Evolutionary conservation across 2,113 vertebrate species (phyloP), one percentile per base, ranked within the genome.

Genomic region (Chloropsis hardwickii): DNA sequence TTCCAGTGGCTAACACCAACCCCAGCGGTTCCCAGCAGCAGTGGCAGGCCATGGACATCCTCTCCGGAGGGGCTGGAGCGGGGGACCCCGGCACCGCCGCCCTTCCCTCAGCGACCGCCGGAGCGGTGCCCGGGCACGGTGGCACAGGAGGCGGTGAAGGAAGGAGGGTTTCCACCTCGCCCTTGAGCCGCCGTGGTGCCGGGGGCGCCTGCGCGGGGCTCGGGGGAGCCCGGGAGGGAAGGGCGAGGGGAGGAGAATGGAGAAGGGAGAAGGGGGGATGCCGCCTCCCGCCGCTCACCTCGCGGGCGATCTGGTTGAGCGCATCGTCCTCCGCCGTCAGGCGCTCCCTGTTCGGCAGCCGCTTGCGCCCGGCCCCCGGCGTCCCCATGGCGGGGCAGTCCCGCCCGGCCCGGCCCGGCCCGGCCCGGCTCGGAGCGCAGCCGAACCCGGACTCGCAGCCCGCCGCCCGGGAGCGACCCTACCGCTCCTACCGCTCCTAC

Each of bases 281-380:
- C 27, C n/a, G 28, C 42, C 35, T 11, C 33, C 23, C 53, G 35
- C 61, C 77, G n/a, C 96, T 83, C 97, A 99, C 99, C 99, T 99
- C 99, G 92, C 98, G 98, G 29, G 99, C 99, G 44, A 99, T 99
- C 84, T 99, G 98, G 80, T 98, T 99, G 7, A 99, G 97, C 35
- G 99, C 98, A 97, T 99, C 98, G 96, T 99, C 99, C 97, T 99
- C 99, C 4, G 98, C 99, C 40, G 99, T 98, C 81, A 98, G 97
- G 70, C 97, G 98, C 71, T 99, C 99, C 95, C 98, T 98, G 90
- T 98, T 99, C 81, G 98, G 98, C 77, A 98, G 98, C 92, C 99
- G 98, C 96, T 98, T 99, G 73, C 99, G 97, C 93, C 99, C 99
- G 21, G 98, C 86, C 6, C 98, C 99, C 91, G 99, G 99, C 48